Evolutionary conservation across 2,113 vertebrate species (phyloP), one percentile per base, ranked within the genome.

Genomic region (Sterrhoptilus dennistouni): DNA sequence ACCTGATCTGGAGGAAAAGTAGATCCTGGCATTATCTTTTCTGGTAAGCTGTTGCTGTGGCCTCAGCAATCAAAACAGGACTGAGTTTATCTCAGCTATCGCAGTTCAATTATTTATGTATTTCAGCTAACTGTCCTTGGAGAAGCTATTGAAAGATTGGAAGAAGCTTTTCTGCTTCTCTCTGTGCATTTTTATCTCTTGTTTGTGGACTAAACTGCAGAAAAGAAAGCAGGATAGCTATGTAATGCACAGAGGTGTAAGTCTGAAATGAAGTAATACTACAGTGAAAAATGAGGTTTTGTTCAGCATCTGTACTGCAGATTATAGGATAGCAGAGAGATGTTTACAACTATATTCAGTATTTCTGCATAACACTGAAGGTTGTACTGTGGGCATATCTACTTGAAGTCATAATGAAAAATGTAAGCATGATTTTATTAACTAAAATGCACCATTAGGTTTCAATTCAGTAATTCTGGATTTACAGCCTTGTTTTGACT

Each of bases 51-150:
- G 9, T 47, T 83, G 54, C 35, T 71, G 44, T 75, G n/a, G 22
- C 54, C 33, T 88, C 79, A 90, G 61, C 42, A 47, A 31, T 56
- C 56, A 15, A 85, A 93, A 54, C 17, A 22, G 20, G 36, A 28
- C 36, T 82, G 81, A 84, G 27, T 82, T 93, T 87, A 64, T 70
- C 33, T 28, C 66, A 44, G 68, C 38, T 95, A 25, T 72, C 8
- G 1, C 21, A 36, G 44, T 83, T 91, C 44, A 92, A n/a, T 87
- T 95, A 90, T 95, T 95, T 90, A 52, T 83, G 44, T 78, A 74
- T 81, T 93, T 89, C 77, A 90, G 72, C 52, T 66, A 38, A 27
- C 38, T 89, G 65, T 68, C 87, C 92, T 93, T 94, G 90, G 68
- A 81, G 8, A 24, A 53, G 54, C n/a, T 47, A 8, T 2, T 72